These are phyloP conservation scores for Garra rufa DNA, from an alignment of 2,113 vertebrate genomes.

Conservation along the genomic window DNA sequence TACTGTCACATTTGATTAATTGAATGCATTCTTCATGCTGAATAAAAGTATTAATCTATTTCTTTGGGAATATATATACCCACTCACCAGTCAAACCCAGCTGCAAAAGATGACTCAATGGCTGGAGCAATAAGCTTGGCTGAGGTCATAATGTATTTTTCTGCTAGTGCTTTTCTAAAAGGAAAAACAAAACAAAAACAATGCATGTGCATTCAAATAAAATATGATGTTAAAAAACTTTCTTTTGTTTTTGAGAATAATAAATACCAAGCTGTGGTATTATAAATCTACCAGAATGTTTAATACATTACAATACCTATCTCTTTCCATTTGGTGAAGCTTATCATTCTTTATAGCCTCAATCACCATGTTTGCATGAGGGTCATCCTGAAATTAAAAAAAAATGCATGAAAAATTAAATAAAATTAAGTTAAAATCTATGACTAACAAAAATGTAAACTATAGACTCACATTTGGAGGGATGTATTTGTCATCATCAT, in stretches of 20 bases:
- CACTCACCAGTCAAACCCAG: slow-evolving; percentile 95
- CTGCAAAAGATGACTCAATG: slow-evolving; percentile 90
- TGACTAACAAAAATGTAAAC: background rate
- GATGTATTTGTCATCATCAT: slow-evolving; percentile 93
- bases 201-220: background rate
- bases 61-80: background rate
- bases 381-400: slow-evolving; percentile 85
- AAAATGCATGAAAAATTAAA: slow-evolving; percentile 47
- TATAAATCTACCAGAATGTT: background rate
- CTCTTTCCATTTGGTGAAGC: slow-evolving; percentile 90
- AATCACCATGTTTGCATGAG: slow-evolving; percentile 84
- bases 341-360: slow-evolving; percentile 97
- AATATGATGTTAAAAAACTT: too few species aligned
- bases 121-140: slow-evolving; percentile 95
- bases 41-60: too few species aligned
- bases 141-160: slow-evolving; percentile 96
- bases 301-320: slow-evolving; percentile 76
- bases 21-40: background rate
- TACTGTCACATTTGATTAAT: background rate
- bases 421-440: background rate
- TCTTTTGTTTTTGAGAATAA: background rate
- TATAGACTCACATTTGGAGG: slow-evolving; percentile 82
- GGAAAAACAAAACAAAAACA: slow-evolving; percentile 7
- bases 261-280: background rate
- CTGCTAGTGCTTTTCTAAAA: slow-evolving; percentile 86